A percentile compares a stretch with the other conserved stretches of the same genome.
These are phyloP conservation scores for Siniperca chuatsi DNA, from an alignment of 2,113 vertebrate species.

Conservation along the genomic window DNA sequence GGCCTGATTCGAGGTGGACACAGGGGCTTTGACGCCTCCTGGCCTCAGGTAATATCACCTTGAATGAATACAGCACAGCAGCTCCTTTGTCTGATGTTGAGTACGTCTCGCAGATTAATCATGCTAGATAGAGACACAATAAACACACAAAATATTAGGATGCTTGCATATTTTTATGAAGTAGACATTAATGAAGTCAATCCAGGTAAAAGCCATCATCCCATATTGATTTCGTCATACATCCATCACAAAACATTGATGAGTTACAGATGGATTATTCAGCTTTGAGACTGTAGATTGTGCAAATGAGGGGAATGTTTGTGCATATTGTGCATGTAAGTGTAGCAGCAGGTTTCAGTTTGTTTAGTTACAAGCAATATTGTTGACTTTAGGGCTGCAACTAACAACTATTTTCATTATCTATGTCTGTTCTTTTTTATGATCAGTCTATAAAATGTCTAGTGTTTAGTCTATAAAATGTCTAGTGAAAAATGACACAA, in stretches of 20 bases:
- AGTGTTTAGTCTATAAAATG: background rate
- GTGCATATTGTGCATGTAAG: background rate
- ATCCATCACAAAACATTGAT: background rate
- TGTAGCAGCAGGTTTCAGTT: background rate
- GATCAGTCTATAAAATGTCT: background rate
- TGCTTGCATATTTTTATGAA: background rate
- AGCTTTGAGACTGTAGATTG: background rate
- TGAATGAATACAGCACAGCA: conserved; percentile 1
- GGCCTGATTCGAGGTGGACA: conserved; percentile 5
- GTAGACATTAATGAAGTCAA: background rate
- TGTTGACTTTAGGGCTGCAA: background rate
- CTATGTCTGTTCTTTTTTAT: no score
- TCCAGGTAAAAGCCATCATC: background rate
- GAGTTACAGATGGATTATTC: background rate
- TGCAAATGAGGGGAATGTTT: background rate
- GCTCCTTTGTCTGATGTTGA: conserved; percentile 20
- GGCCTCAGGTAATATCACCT: conserved; percentile 9
- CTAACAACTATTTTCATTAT: background rate
- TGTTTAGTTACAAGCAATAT: background rate
- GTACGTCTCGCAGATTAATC: background rate
- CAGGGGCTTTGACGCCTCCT: conserved; percentile 15
- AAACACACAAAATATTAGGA: background rate
- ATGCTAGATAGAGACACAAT: background rate
- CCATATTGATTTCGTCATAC: background rate
- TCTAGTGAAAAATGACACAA: no score